Conservation (phyloP, 2,888 invertebrate genomes). For the Phortica okadai region DNA sequence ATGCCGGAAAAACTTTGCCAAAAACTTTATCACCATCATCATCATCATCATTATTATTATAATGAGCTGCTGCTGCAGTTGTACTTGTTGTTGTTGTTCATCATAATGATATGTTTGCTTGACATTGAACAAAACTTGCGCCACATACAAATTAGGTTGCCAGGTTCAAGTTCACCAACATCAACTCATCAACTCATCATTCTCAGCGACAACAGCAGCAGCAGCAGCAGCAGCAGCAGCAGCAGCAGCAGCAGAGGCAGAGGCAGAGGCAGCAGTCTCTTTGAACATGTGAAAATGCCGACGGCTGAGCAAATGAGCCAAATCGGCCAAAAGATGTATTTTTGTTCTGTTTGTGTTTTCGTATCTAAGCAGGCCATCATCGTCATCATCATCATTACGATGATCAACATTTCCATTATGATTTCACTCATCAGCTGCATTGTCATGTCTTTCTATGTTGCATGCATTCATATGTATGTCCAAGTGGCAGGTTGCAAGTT, state of each 20-base stretch:
- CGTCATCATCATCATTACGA: too few species aligned
- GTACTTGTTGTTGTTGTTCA: neutral
- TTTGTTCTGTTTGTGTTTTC: too few species aligned
- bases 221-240: too few species aligned
- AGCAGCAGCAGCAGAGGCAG: too few species aligned
- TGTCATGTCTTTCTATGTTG: neutral
- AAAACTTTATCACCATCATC: neutral
- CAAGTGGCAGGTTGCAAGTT: neutral
- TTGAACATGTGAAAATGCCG: too few species aligned
- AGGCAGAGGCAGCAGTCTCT: too few species aligned
- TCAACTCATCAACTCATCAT: neutral
- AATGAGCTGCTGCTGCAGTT: slow-evolving; percentile 17
- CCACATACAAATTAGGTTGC: slow-evolving; percentile 15
- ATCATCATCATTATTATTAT: slow-evolving; percentile 9
- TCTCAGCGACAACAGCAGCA: too few species aligned
- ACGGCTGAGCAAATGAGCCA: too few species aligned
- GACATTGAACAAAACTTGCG: slow-evolving; percentile 28
- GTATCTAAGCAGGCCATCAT: too few species aligned
- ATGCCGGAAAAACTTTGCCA: neutral
- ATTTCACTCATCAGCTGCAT: neutral
- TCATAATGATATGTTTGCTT: slow-evolving; percentile 12
- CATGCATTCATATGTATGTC: neutral
- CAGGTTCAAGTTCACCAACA: slow-evolving; percentile 8
- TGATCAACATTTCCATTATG: too few species aligned
- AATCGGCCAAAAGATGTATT: too few species aligned